Base-by-base conservation (phyloP, 2,888 invertebrate genomes). In the Rhamphomyia laevipes region DNA sequence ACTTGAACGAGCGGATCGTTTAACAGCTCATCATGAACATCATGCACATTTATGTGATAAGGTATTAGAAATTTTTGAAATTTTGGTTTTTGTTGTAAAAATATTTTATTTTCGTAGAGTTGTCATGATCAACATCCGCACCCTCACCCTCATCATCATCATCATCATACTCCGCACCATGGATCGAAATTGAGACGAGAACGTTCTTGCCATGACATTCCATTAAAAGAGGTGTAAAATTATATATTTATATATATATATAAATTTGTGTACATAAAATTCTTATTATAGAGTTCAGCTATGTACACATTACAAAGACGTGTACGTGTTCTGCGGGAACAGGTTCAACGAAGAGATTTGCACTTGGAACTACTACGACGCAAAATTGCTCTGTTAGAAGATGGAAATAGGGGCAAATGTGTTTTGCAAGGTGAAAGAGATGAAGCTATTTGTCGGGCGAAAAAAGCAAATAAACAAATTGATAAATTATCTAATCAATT, bases 221-320 rank as follows among this genome's bases (percentile, higher is more conserved):
- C 84, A 58, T 74, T 84, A 53, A 85, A 84, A 76, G 86, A 87
- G 77, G 84, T 84, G 81, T 4, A 18, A 18, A 23, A 23, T 33
- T 18, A n/a, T 53, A 47, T 56, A 56, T 30, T 17, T 13, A 9
- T 40, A 42, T 18, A 47, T 21, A 23, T 45, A 31, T 51, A 10
- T 31, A 11, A n/a, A 37, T 41, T 37, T 51, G 15, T 23, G n/a
- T 38, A 18, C 17, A 44, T 46, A 21, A 1, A 37, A 21, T 31
- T n/a, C 46, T 7, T 31, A 12, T 37, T 45, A 40, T 71, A 88
- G 86, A 87, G 86, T 21, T 84, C 84, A 9, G 81, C 86, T n/a
- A 85, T 90, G 46, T 92, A 93, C 68, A 90, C 89, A 63, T 46
- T 94, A 37, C 93, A 94, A 70, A 76, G 92, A 52, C 78, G 92